Conservation (phyloP, 2,113 vertebrate genomes). For the Cervus canadensis region DNA sequence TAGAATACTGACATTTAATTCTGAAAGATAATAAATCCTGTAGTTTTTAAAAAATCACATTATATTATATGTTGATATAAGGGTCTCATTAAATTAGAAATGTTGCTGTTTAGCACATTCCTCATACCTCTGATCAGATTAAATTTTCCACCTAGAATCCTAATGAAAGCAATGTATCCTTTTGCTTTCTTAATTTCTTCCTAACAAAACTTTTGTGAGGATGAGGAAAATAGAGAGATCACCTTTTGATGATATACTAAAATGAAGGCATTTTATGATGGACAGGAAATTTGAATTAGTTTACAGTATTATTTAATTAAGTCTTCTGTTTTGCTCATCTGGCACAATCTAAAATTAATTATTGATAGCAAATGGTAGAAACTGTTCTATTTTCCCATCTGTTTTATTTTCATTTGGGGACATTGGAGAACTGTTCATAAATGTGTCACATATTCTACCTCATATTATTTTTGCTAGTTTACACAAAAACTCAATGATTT, state of each 20-base stretch:
- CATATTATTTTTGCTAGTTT: constrained; percentile 63
- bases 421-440: constrained; percentile 64
- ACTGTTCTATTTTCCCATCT: constrained; percentile 52
- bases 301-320: constrained; percentile 67
- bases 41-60: background rate
- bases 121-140: constrained; percentile 15
- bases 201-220: background rate
- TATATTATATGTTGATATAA: constrained; percentile 18
- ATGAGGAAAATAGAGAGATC: background rate
- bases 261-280: constrained; percentile 30
- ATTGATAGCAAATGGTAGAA: constrained; percentile 53
- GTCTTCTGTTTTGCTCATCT: constrained; percentile 52
- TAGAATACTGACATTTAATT: background rate
- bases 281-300: constrained; percentile 30
- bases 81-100: constrained; percentile 59
- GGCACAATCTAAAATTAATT: constrained; percentile 67
- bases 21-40: constrained; percentile 44
- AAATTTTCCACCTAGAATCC: background rate
- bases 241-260: constrained; percentile 27
- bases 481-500: constrained; percentile 62
- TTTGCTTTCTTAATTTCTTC: constrained; percentile 59
- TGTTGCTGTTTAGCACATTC: background rate
- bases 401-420: constrained; percentile 34
- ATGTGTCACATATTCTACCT: constrained; percentile 66
- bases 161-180: constrained; percentile 18